phyloP scores from a whole-genome alignment of 2,797 vertebrate genomes.

The Pangasius krempfi region DNA sequence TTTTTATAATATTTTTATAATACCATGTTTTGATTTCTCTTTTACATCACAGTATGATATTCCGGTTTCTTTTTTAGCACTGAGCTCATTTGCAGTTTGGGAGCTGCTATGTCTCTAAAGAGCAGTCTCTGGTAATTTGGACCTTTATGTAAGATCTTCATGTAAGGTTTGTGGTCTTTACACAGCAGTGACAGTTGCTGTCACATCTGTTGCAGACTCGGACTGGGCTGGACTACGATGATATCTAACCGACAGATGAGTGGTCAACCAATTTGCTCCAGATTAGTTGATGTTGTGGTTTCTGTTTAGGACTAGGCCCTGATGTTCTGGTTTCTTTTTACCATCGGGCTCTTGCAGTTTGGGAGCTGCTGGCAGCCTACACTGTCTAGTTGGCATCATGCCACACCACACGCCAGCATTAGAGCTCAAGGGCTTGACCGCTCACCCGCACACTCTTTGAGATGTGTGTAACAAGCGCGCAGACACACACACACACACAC shows the following conservation, averaged over 20 bases:
- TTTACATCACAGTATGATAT: slow-evolving; percentile 4
- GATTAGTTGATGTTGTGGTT: slow-evolving; percentile 17
- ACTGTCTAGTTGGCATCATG: slow-evolving; percentile 52
- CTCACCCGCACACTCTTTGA: slow-evolving; percentile 47
- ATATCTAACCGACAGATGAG: slow-evolving; percentile 18
- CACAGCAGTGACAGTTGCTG: neutral
- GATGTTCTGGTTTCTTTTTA: slow-evolving; percentile 40
- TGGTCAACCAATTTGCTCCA: slow-evolving; percentile 31
- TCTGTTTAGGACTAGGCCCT: neutral
- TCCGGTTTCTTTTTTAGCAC: slow-evolving; percentile 6
- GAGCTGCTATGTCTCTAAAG: neutral
- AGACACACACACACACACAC: neutral
- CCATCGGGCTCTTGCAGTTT: slow-evolving; percentile 24
- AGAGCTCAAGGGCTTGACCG: slow-evolving; percentile 51
- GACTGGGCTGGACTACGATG: neutral
- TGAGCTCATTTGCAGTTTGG: slow-evolving; percentile 1
- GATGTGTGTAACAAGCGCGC: slow-evolving; percentile 39
- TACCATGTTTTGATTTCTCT: neutral
- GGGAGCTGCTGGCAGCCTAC: slow-evolving; percentile 44
- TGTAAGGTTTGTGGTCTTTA: slow-evolving; percentile 22
- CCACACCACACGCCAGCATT: slow-evolving; percentile 45
- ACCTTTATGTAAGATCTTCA: neutral
- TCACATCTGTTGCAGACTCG: neutral
- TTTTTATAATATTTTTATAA: neutral
- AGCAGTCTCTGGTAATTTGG: neutral